Base-by-base conservation (phyloP, 2,888 invertebrate species). In the Drosophila cognata region DNA sequence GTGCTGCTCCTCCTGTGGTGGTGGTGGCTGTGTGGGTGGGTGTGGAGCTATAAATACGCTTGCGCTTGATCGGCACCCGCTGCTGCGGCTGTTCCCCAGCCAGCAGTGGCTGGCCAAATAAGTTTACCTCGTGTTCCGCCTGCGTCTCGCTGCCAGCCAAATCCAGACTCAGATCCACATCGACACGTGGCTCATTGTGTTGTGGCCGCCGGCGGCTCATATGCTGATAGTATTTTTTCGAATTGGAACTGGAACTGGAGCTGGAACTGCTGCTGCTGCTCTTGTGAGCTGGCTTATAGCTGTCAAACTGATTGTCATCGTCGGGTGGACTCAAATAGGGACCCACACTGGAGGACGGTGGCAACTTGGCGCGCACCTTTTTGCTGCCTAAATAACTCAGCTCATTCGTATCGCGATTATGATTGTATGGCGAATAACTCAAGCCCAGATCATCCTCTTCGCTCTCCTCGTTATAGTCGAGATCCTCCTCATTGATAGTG, bases 271-370 rank as follows among this genome's bases (percentile, higher is more conserved):
- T 59, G 36, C 59, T 59, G 53, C 56, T 50, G 51, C 67, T 61
- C 70, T 73, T 79, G 61, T 85, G 77, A 43, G 82, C 80, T 38
- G 81, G 78, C 56, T 91, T 91, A 52, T 84, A 86, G 56, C 48
- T 84, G 41, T 65, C 69, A 43, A 78, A 86, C 25, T 82, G 74
- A 38, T 85, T 73, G 16, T 90, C 90, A 41, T 90, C 90, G 3
- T 81, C 88, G 2, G 93, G 93, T 11, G 93, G 93, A 81, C 91
- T 92, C 4, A 93, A 78, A 73, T 92, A 93, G 4, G 92, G 86
- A 4, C 92, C 93, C 5, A 93, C 88, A 21, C 92, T 91, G 6
- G 92, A 87, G 3, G 84, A 85, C 7, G 82, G 75, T 21, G 82
- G 88, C 28, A 90, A 60, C 74, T 88, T 91, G 25, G 84, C 84